Evolutionary conservation across 2,113 vertebrate genomes (phyloP).

Genomic region (Ardeotis arabs): DNA sequence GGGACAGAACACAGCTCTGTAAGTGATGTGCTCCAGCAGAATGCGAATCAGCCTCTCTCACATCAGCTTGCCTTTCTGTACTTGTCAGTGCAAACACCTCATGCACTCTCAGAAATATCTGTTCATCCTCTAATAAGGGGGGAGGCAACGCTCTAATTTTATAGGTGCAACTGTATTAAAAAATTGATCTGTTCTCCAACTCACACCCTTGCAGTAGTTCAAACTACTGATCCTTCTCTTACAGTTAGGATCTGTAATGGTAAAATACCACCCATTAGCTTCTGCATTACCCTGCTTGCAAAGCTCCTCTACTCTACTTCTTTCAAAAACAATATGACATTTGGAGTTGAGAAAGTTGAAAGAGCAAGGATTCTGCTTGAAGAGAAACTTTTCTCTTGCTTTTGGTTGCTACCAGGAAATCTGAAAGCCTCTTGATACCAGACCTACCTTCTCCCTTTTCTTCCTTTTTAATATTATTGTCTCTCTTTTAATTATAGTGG

Average conservation of each 20-base stretch:
- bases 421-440: slow-evolving; percentile 14
- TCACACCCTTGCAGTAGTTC: not conserved
- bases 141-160: not conserved
- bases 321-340: not conserved
- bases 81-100: not conserved
- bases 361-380: slow-evolving; percentile 2
- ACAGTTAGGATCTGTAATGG: not conserved
- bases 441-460: slow-evolving; percentile 35
- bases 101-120: not conserved
- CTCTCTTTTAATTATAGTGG: slow-evolving; percentile 67
- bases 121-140: slow-evolving; percentile 1
- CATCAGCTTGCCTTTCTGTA: not conserved
- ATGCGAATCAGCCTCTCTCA: not conserved
- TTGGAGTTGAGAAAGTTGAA: slow-evolving; percentile 29
- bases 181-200: not conserved
- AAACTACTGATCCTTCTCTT: not conserved
- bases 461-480: slow-evolving; percentile 60
- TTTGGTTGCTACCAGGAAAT: slow-evolving; percentile 43
- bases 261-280: not conserved
- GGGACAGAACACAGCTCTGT: not conserved
- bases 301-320: not conserved
- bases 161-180: not conserved
- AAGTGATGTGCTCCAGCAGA: not conserved
- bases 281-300: not conserved
- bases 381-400: not conserved